Base-by-base conservation (phyloP, 2,113 vertebrate genomes). In the Lutjanus erythropterus region DNA sequence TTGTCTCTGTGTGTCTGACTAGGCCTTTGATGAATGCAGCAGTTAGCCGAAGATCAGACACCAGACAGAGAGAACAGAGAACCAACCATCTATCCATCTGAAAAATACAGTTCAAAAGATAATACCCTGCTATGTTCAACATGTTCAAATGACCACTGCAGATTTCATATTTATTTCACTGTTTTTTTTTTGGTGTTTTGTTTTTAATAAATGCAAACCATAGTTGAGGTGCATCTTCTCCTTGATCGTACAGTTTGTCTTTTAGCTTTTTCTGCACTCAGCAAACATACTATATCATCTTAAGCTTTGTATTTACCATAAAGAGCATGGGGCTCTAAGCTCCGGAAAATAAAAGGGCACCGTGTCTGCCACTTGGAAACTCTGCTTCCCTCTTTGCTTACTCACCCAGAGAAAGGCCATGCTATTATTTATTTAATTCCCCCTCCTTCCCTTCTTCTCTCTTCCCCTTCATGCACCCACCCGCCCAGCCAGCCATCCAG, bases 21-120 rank as follows among this genome's bases (percentile, higher is more conserved):
- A 83, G 79, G 81, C 80, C 84, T 91, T 90, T 91, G 92, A 90
- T 89, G 91, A 94, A 95, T 88, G 89, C 88, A 90, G 86, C 88
- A 71, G 85, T 87, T 94, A 91, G 86, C 81, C 14, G n/a, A 79
- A 89, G 83, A 92, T 87, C 88, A 91, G 83, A 89, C 86, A 72
- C 64, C 71, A 85, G 86, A 86, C 88, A 80, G 73, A 78, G 85
- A 76, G 59, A 75, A 81, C 67, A 78, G 81, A 91, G 81, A 41
- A 89, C 60, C 27, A 81, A 74, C 65, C 62, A 84, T 75, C 83
- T 78, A 71, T 88, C 77, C 85, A 72, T 81, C 61, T 72, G 60
- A 71, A 75, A 58, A 31, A 70, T 29, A 71, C 42, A 60, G 50
- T 67, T 71, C 35, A 49, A 70, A 80, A 46, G 41, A 86, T 56